A percentile compares a stretch with the other conserved stretches of the same genome.
Evolutionary conservation across 1,140 invertebrate genomes (phyloP).

Genomic region (Luehdorfia chinensis): DNA sequence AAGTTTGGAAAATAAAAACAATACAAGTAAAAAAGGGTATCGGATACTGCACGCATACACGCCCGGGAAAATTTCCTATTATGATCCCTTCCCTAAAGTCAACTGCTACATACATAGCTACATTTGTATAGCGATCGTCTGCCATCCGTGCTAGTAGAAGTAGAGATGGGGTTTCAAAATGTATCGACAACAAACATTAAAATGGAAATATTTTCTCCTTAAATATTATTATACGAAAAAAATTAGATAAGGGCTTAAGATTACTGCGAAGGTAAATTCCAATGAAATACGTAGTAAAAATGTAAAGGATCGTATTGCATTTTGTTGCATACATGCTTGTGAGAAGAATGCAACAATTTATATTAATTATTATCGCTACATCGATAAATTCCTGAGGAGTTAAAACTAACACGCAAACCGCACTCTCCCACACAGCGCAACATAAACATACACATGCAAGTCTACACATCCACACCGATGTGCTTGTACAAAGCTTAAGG

Average conservation of each 20-base stretch:
- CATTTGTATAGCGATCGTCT: conserved; percentile 63
- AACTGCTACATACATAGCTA: conserved; percentile 54
- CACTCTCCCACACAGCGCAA: conserved; percentile 30
- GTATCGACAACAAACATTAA: conserved; percentile 33
- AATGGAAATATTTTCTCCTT: conserved; percentile 3
- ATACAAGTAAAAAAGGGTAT: conserved; percentile 73
- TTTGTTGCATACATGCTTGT: not conserved
- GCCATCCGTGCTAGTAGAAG: conserved; percentile 30
- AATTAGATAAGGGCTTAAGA: too few relatives aligned
- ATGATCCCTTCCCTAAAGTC: conserved; percentile 71
- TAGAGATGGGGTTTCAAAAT: conserved; percentile 26
- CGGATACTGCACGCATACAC: conserved; percentile 61
- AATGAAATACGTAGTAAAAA: not conserved
- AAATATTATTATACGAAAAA: not conserved
- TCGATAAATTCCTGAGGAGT: conserved; percentile 14
- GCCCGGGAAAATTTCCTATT: conserved; percentile 69
- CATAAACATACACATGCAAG: conserved; percentile 24
- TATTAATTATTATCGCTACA: conserved; percentile 14
- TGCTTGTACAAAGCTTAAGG: conserved; percentile 54
- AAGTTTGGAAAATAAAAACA: conserved; percentile 72
- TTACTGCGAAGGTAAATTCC: not conserved
- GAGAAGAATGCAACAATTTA: conserved; percentile 1
- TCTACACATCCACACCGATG: conserved; percentile 24
- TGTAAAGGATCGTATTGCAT: not conserved
- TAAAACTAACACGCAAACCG: conserved; percentile 16